Base-by-base conservation (phyloP, 2,113 vertebrate genomes). In the Percina caprodes region DNA sequence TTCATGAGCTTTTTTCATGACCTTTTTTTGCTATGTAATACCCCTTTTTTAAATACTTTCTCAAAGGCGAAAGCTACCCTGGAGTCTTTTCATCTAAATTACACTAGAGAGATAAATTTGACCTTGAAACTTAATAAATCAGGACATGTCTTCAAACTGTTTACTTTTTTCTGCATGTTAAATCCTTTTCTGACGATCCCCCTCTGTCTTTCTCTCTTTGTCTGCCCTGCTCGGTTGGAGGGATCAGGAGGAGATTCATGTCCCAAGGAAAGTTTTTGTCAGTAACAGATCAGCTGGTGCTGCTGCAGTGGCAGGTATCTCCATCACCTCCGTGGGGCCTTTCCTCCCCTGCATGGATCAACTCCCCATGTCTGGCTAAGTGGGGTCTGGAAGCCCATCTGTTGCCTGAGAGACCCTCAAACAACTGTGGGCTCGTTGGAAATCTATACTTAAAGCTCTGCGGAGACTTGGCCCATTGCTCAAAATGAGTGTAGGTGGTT, bases 221-320 rank as follows among this genome's bases (percentile, higher is more conserved):
- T 61, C 69, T 69, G 72, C 54, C 73, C 51, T 49, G 33, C 91
- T 83, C 89, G 10, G 91, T 73, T 80, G 87, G 89, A 88, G 63
- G 77, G 48, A 87, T 74, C 56, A 10, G 88, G 82, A 74, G 65
- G 85, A 90, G 91, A 91, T 91, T 88, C 89, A 89, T 89, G 80
- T 91, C 91, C 87, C 71, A 69, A 85, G 72, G 90, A 88, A 85
- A 84, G 89, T 88, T 79, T 93, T 91, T 93, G 93, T 93, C 92
- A 91, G 93, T 93, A 93, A 93, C 90, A 52, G 92, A 94, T 92
- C 89, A 90, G 91, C 83, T 42, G 19, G 74, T 80, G 74, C 83
- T 79, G 84, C 83, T 73, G 62, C 18, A 7, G 78, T 92, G 93
- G 92, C 93, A 93, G 93, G 89, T 90, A 91, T 70, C 88, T 94